Conservation (phyloP, 2,113 vertebrate species). For the Grammomys dolichurus region DNA sequence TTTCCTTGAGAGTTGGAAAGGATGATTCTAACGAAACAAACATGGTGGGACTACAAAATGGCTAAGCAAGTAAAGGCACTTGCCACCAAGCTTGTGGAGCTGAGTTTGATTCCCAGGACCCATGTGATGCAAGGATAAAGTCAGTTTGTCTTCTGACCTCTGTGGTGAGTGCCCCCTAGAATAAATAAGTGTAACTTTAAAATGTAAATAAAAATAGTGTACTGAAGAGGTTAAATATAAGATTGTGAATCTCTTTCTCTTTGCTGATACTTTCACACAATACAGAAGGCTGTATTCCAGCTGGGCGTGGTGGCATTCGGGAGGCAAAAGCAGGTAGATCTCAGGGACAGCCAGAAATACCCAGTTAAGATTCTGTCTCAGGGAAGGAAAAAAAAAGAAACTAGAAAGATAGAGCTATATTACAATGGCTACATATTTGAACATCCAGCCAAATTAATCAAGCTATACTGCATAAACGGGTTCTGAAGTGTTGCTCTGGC, state of each 20-base stretch:
- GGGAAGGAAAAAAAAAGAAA: neutral
- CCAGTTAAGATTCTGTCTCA: neutral
- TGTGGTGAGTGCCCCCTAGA: neutral
- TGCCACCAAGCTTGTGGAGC: neutral
- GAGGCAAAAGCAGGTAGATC: neutral
- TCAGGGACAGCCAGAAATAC: neutral
- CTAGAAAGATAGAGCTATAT: neutral
- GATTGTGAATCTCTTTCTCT: neutral
- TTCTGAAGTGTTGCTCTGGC: neutral
- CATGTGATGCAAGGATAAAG: neutral
- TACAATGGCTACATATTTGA: conserved; percentile 11
- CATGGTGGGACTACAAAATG: neutral
- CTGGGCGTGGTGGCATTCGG: neutral
- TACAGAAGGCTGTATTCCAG: neutral
- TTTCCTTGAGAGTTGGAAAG: neutral
- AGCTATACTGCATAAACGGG: neutral
- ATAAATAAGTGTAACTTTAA: neutral
- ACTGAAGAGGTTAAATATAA: neutral
- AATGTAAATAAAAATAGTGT: conserved; percentile 14
- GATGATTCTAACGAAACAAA: neutral
- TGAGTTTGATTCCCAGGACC: neutral
- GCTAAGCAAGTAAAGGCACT: neutral
- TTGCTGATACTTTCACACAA: neutral
- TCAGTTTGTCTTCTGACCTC: neutral
- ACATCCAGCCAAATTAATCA: neutral